Evolutionary conservation across 2,797 vertebrate genomes (phyloP).

Genomic region (Champsocephalus gunnari): DNA sequence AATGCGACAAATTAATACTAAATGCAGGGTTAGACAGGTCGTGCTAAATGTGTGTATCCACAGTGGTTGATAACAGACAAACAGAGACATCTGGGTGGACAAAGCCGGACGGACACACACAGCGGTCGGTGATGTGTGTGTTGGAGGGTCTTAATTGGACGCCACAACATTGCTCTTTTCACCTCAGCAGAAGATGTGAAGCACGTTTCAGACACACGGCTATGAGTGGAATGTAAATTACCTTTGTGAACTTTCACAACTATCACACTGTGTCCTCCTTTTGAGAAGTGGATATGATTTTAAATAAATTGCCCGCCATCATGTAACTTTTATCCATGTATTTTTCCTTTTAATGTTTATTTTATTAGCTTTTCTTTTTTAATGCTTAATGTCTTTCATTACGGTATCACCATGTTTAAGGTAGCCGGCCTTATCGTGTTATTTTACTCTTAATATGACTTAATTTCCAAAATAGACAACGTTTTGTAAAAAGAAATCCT

Average conservation of each 20-base stretch:
- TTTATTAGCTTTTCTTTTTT: no score
- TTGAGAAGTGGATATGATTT: background rate
- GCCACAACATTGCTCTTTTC: slow-evolving; percentile 63
- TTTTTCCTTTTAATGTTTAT: no score
- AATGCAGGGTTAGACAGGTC: background rate
- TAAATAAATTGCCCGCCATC: background rate
- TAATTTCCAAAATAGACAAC: no score
- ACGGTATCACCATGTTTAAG: no score
- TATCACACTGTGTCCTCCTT: slow-evolving; percentile 23
- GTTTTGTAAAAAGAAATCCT: no score
- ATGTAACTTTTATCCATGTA: no score
- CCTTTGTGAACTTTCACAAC: slow-evolving; percentile 61
- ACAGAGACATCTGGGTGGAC: slow-evolving; percentile 21
- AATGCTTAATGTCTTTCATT: no score
- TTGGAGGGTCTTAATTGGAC: slow-evolving; percentile 57
- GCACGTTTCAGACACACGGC: slow-evolving; percentile 52
- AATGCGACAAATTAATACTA: background rate
- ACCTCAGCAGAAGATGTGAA: slow-evolving; percentile 61
- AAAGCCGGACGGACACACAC: slow-evolving; percentile 22
- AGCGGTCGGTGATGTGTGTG: slow-evolving; percentile 18
- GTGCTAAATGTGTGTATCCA: background rate
- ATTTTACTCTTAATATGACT: no score
- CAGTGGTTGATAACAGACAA: slow-evolving; percentile 16
- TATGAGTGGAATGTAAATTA: slow-evolving; percentile 59
- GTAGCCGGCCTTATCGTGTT: no score